Percentiles rank a stretch among this genome's conserved stretches.
These are phyloP conservation scores for Armadillidium nasatum DNA, from an alignment of 1,140 invertebrate genomes.

Conservation along the genomic window DNA sequence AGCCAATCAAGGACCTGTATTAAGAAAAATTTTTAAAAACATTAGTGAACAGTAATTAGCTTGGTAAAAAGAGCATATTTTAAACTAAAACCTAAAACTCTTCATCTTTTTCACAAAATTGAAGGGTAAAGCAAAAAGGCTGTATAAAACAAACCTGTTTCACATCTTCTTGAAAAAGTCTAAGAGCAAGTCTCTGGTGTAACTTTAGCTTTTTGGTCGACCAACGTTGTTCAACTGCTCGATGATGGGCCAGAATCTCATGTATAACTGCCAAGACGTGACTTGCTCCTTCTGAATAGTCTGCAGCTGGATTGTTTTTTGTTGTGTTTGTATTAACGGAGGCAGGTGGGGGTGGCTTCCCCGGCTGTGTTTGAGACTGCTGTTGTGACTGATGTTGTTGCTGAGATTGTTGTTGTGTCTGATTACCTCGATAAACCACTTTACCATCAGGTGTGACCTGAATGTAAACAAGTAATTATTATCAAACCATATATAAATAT, in stretches of 20 bases:
- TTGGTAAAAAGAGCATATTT: too few species aligned
- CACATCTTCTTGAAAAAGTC: conserved; percentile 72
- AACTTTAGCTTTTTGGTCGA: conserved; percentile 87
- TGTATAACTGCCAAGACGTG: conserved; percentile 71
- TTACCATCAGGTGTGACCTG: conserved; percentile 54
- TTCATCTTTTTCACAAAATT: too few species aligned
- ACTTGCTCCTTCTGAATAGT: conserved; percentile 79
- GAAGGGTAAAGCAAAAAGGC: neutral
- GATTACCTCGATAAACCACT: conserved; percentile 47
- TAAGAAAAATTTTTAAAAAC: too few species aligned
- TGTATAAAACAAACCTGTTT: conserved; percentile 39
- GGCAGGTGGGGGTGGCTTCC: neutral
- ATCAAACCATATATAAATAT: too few species aligned
- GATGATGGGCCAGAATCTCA: conserved; percentile 88
- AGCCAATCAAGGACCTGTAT: conserved; percentile 89
- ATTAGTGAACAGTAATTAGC: too few species aligned
- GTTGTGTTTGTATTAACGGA: neutral
- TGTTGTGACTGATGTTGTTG: neutral
- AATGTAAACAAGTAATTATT: too few species aligned
- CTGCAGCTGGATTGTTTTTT: conserved; percentile 73
- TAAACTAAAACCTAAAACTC: too few species aligned
- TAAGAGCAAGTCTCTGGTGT: conserved; percentile 84
- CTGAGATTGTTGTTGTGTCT: conserved; percentile 39
- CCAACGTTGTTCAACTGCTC: conserved; percentile 87
- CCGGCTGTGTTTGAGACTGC: neutral